phyloP scores from a whole-genome alignment of 2,888 invertebrate genomes.

The Apotomis capreana region DNA sequence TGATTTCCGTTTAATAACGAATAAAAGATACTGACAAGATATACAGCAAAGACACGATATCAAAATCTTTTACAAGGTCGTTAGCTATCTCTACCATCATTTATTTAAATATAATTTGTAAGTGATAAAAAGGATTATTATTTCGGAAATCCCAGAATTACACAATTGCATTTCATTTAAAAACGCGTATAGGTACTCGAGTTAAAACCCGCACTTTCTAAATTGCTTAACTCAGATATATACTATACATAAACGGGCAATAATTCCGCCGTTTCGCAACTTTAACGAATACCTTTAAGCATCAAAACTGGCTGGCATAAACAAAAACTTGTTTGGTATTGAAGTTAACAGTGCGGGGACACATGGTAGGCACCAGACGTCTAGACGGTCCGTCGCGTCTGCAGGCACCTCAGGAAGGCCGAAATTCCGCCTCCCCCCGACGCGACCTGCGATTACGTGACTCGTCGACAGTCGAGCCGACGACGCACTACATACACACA shows the following conservation, averaged over 20 bases:
- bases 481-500: constrained; percentile 23
- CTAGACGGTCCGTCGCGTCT: constrained; percentile 73
- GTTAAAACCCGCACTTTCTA: constrained; percentile 5
- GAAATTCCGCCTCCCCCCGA: constrained; percentile 54
- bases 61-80: background rate
- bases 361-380: constrained; percentile 70
- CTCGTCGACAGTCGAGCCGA: constrained; percentile 35
- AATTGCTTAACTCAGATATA: background rate
- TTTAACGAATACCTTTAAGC: constrained; percentile 11
- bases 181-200: background rate
- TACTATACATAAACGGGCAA: constrained; percentile 2
- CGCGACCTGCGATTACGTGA: constrained; percentile 42
- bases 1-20: no score
- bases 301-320: constrained; percentile 34
- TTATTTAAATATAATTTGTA: background rate
- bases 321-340: constrained; percentile 39
- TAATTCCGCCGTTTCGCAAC: constrained; percentile 13
- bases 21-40: background rate
- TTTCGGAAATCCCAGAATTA: background rate
- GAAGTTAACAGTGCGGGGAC: constrained; percentile 51
- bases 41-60: background rate
- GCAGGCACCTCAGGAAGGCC: constrained; percentile 73
- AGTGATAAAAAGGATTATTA: background rate
- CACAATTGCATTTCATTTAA: background rate
- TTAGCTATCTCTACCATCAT: background rate